Base-by-base conservation (phyloP, 2,797 vertebrate species). In the Pipistrellus kuhlii region DNA sequence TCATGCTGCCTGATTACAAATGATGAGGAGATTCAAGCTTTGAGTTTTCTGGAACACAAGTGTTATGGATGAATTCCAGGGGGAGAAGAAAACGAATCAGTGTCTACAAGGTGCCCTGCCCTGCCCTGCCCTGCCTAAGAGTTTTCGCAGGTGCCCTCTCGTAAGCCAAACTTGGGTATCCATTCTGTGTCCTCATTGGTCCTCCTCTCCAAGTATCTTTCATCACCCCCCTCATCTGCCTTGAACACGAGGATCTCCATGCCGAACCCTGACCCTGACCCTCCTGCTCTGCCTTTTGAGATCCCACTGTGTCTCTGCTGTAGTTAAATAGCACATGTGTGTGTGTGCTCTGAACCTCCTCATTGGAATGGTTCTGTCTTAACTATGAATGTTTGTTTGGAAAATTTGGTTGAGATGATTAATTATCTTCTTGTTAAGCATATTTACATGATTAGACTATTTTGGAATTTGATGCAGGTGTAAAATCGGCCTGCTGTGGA, bases 401-500 rank as follows among this genome's bases (percentile, higher is more conserved):
- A 77, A 66, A 84, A 80, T 77, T 76, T 46, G 66, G 18, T 83
- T 78, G 75, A 59, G 46, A 94, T 89, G 53, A 76, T 89, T 86
- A 94, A 93, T 96, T 90, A 69, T 77, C 55, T 91, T 91, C 38
- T 94, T 59, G 44, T 91, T 91, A 91, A 95, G 25, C 75, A 6
- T 71, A 76, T 89, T 97, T 95, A 72, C 38, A 51, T 91, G 55
- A 96, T 95, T 84, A 91, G 51, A 62, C 51, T 85, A 25, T 69
- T 85, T 87, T 75, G 9, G 93, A 48, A 90, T 87, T 89, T 3
- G 59, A 51, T 71, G 55, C 53, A 83, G 35, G 68, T 93, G 8
- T 87, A 51, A 93, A 92, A 78, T 38, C 1, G 1, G 32, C 77
- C 76, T 91, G 38, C 73, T 85, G 62, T 48, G 35, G 53, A 88